Evolutionary conservation across 2,113 vertebrate genomes (phyloP).

Genomic region (Capricornis sumatraensis): DNA sequence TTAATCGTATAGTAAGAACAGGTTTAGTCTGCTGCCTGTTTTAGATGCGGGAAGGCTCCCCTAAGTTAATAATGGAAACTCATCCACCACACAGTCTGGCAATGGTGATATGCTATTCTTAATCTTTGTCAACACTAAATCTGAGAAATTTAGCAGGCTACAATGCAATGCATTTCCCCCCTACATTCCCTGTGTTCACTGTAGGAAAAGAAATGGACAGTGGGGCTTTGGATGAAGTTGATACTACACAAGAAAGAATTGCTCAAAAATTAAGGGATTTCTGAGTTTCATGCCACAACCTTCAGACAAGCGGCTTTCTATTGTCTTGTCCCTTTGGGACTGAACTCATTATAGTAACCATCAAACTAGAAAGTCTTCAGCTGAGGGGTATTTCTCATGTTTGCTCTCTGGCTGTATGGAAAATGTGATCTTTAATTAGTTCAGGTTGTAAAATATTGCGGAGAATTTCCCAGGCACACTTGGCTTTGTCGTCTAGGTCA

Average conservation of each 20-base stretch:
- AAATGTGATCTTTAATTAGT: constrained; percentile 83
- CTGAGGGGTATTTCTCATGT: constrained; percentile 61
- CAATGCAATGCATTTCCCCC: constrained; percentile 4
- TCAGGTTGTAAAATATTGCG: constrained; percentile 75
- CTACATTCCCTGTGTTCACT: constrained; percentile 68
- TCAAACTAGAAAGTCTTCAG: constrained; percentile 77
- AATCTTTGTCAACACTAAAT: constrained; percentile 71
- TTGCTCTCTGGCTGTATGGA: constrained; percentile 73
- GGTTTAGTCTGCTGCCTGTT: constrained; percentile 65
- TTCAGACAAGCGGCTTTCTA: constrained; percentile 68
- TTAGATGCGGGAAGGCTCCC: constrained; percentile 66
- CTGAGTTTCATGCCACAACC: constrained; percentile 57
- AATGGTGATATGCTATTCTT: constrained; percentile 49
- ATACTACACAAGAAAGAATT: constrained; percentile 70
- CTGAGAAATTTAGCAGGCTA: constrained; percentile 64
- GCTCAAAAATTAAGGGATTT: constrained; percentile 73
- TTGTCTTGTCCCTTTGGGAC: constrained; percentile 74
- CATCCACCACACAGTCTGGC: constrained; percentile 63
- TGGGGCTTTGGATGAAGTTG: constrained; percentile 62
- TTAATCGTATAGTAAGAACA: constrained; percentile 69
- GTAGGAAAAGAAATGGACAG: constrained; percentile 71
- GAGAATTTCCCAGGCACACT: constrained; percentile 70
- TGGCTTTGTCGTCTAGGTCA: constrained; percentile 74
- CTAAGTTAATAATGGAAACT: constrained; percentile 79
- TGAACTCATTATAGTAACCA: constrained; percentile 79